Evolutionary conservation across 2,113 vertebrate genomes (phyloP), one percentile per base, ranked within the genome.

Genomic region (Pterocles gutturalis): DNA sequence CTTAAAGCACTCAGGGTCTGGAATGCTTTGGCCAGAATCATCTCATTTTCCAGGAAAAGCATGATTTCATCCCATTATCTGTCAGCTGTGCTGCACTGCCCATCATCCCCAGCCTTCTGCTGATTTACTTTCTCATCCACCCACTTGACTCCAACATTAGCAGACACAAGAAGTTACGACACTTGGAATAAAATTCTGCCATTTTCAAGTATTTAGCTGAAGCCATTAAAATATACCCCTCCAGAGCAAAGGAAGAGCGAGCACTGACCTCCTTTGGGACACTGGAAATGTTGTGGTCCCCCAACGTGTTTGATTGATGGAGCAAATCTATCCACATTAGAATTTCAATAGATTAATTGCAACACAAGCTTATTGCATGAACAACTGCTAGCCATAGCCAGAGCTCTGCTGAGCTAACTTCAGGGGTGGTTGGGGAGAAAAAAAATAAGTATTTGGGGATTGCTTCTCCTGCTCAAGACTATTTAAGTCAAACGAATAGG

Each of bases 11-110:
- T 65, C 8, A 0, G 70, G 54, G 62, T 67, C 94, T 95, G 96
- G 79, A 95, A 96, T 83, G 62, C 45, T 87, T 80, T 92, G 94
- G 82, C 93, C 87, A 92, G 83, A 90, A 89, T 51, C 14, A 17
- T 78, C 62, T 79, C 11, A 45, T 93, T 94, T 97, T 97, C 96
- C 96, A 97, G 96, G 97, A 97, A 97, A 92, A 13, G 29, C 89
- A 92, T 97, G 97, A 98, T 84, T 48, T 96, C 91, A 97, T 31
- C 36, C 81, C 73, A 66, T 95, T 93, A 94, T 97, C 86, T 76
- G 83, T 96, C 97, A 95, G 94, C 94, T 95, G 92, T 11, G 17
- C 71, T 46, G 84, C 67, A 76, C 87, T 95, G 95, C 77, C 95
- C 75, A 79, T 67, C 87, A 29, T 8, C 71, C 87, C 10, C 2